Conservation (phyloP, 2,888 invertebrate species). For the Laspeyria flexula region DNA sequence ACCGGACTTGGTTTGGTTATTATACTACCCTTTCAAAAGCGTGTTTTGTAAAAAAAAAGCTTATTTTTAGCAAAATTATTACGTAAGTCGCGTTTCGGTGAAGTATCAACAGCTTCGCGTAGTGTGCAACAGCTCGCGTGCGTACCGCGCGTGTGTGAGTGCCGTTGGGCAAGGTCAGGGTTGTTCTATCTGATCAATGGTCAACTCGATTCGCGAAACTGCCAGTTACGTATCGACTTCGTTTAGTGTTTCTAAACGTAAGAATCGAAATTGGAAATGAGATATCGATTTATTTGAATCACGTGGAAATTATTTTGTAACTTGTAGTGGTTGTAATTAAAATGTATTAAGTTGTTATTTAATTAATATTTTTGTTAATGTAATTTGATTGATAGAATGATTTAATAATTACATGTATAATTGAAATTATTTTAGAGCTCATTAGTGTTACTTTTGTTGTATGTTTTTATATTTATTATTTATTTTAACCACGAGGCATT, state of each 20-base stretch:
- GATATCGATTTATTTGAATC: conserved; percentile 4
- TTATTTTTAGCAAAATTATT: conserved; percentile 24
- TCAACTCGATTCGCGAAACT: conserved; percentile 73
- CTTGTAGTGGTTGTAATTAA: not conserved
- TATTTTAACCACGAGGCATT: conserved; percentile 44
- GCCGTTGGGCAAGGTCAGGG: conserved; percentile 84
- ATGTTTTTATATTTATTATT: conserved; percentile 44
- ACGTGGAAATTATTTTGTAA: not conserved
- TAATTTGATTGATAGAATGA: conserved; percentile 9
- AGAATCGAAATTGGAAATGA: conserved; percentile 25
- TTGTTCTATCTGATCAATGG: conserved; percentile 81
- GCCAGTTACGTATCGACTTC: conserved; percentile 58
- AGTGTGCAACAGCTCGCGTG: conserved; percentile 67
- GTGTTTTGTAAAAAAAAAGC: no score
- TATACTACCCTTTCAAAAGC: no score
- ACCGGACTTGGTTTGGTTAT: no score
- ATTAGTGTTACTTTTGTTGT: conserved; percentile 27
- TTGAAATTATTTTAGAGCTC: conserved; percentile 26
- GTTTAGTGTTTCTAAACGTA: conserved; percentile 39
- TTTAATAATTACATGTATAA: conserved; percentile 13
- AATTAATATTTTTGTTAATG: not conserved
- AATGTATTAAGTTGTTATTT: not conserved
- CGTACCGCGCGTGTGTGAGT: conserved; percentile 71
- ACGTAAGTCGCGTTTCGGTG: conserved; percentile 35
- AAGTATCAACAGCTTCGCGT: conserved; percentile 45